phyloP scores from a whole-genome alignment of 2,113 vertebrate genomes.

The Haplochromis vanheusdeni region DNA sequence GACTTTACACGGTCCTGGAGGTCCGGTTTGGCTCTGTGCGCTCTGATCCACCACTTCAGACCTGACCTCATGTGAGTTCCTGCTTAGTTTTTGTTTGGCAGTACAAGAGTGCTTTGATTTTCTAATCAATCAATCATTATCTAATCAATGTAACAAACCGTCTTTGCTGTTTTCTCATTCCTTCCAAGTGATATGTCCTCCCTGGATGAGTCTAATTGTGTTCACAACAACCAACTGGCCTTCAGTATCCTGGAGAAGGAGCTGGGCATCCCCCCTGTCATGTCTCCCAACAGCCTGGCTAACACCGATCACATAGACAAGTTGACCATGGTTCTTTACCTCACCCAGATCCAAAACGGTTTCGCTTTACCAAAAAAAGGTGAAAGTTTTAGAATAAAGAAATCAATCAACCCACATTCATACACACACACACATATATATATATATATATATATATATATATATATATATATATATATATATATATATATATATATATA shows the following conservation, averaged over 20 bases:
- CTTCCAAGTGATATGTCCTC: constrained; percentile 73
- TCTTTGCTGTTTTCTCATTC: neutral
- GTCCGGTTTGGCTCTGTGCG: constrained; percentile 82
- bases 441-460: too few relatives aligned
- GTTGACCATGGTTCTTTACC: constrained; percentile 86
- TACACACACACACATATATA: neutral
- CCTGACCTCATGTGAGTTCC: constrained; percentile 83
- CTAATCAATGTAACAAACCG: neutral
- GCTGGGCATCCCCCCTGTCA: constrained; percentile 81
- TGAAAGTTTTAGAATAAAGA: neutral
- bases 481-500: too few relatives aligned
- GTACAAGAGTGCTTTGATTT: neutral
- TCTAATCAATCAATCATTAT: neutral
- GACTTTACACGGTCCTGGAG: constrained; percentile 83
- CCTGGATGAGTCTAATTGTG: constrained; percentile 55
- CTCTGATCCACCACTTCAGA: constrained; percentile 81
- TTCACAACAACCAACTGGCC: constrained; percentile 73
- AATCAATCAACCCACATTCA: neutral
- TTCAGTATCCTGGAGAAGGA: constrained; percentile 78
- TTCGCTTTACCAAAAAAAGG: constrained; percentile 66
- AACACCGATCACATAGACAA: constrained; percentile 69
- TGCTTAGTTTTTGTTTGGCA: neutral
- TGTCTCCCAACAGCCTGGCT: constrained; percentile 77
- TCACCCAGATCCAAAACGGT: constrained; percentile 82
- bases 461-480: too few relatives aligned